phyloP scores from a whole-genome alignment of 2,797 vertebrate species.

The Scolopax bukidnonensis region DNA sequence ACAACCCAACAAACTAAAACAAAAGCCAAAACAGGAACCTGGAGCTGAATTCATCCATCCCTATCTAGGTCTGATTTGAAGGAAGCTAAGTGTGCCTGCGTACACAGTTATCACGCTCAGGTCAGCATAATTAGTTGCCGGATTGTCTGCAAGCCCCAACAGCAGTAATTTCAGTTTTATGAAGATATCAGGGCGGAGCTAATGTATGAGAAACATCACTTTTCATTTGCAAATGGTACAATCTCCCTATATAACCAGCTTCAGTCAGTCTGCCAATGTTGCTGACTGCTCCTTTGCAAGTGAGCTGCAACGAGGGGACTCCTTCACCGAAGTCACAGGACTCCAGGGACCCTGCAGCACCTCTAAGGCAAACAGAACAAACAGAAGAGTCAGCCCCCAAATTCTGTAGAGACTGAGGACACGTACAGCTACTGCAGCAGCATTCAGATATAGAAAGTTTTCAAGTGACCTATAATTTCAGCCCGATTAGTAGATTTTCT shows the following conservation, averaged over 20 bases:
- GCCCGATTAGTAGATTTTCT: constrained; percentile 22
- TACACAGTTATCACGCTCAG: not conserved
- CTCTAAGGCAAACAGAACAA: not conserved
- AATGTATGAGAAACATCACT: not conserved
- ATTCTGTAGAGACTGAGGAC: not conserved
- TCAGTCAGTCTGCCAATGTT: not conserved
- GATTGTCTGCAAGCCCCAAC: not conserved
- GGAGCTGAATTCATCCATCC: not conserved
- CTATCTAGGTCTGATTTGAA: not conserved
- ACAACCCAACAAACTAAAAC: not conserved
- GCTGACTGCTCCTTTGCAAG: not conserved
- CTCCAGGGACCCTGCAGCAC: not conserved
- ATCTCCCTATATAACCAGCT: not conserved
- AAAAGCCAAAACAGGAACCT: not conserved
- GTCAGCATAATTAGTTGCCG: not conserved
- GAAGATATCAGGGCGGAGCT: not conserved
- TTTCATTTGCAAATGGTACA: not conserved
- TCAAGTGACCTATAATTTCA: constrained; percentile 3
- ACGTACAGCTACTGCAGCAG: not conserved
- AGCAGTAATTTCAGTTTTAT: not conserved
- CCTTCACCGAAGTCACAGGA: not conserved
- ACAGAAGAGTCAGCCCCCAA: not conserved
- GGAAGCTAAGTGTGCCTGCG: not conserved
- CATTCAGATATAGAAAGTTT: not conserved
- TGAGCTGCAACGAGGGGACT: not conserved